Conservation (phyloP, 2,888 invertebrate species). For the Aphidoletes aphidimyza region DNA sequence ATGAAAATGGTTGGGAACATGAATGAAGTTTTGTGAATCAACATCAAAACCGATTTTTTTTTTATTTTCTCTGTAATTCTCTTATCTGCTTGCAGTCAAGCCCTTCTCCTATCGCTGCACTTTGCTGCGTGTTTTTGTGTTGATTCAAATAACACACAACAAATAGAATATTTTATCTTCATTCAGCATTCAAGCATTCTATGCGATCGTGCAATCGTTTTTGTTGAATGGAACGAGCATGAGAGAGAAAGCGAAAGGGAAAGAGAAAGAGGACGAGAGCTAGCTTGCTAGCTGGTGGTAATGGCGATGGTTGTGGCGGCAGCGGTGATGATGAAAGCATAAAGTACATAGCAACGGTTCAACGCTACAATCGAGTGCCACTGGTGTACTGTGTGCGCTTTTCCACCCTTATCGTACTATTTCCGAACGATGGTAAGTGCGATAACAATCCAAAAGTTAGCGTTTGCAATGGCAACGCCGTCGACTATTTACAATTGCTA, state of each 20-base stretch:
- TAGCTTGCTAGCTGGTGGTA: not conserved
- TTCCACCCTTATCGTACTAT: conserved; percentile 45
- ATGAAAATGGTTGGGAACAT: not conserved
- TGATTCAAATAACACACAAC: conserved; percentile 47
- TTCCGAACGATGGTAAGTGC: conserved; percentile 28
- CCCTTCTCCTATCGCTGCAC: conserved; percentile 11
- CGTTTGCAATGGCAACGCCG: conserved; percentile 4
- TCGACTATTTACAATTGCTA: conserved; percentile 46
- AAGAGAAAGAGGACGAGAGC: not conserved
- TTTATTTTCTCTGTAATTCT: conserved; percentile 4
- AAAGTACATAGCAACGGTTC: conserved; percentile 5
- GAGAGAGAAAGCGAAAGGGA: too few species aligned
- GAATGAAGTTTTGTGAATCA: conserved; percentile 42
- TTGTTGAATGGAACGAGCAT: not conserved
- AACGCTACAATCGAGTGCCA: not conserved
- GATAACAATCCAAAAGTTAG: conserved; percentile 17
- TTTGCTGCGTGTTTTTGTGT: conserved; percentile 23
- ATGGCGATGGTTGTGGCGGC: not conserved
- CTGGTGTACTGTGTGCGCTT: not conserved
- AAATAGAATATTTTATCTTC: conserved; percentile 47
- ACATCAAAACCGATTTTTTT: conserved; percentile 37
- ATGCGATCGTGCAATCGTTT: conserved; percentile 25
- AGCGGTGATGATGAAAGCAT: conserved; percentile 37
- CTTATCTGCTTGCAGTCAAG: conserved; percentile 43
- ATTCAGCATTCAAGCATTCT: conserved; percentile 43